Base-by-base conservation (phyloP, 2,797 vertebrate genomes). In the Pantherophis alleghaniensis region DNA sequence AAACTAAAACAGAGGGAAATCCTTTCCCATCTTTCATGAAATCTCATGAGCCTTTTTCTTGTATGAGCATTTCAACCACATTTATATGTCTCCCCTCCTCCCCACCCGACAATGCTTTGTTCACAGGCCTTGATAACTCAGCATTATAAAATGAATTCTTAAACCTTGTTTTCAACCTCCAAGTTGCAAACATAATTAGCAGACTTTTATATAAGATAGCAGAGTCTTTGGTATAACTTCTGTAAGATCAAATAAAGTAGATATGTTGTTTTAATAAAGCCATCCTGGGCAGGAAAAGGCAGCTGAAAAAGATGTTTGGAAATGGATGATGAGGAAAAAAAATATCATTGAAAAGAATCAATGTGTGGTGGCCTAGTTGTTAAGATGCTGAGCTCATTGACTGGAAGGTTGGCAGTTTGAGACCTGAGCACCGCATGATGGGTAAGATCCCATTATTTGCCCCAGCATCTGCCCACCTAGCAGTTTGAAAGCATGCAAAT, bases 1-100 rank as follows among this genome's bases (percentile, higher is more conserved):
- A 94, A 95, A 93, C 88, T 95, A 92, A 94, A 97, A 96, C 95
- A 32, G 83, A 94, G 92, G 96, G 94, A 92, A 94, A 90, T 91
- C 74, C 93, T 53, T 91, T 94, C 87, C 95, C 92, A 94, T 94
- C 92, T 96, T 95, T 96, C 93, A 95, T 94, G 93, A 96, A 95
- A 94, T 95, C 95, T 96, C 94, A 93, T 91, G 94, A 97, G 94
- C 91, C 90, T 92, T 88, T 92, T 95, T 95, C 96, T 90, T 66
- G 93, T 79, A 53, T 93, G 96, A 96, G 94, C 93, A 95, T 24
- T 95, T 96, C 96, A 92, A 56, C 60, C 95, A 90, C 91, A 88
- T 93, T 55, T 90, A 79, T 94, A 90, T 88, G 42, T 59, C 91
- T 91, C 92, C 59, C 86, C 91, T 92, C 91, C 60, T 22, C 63